A percentile compares a stretch with the other conserved stretches of the same genome.
phyloP scores from a whole-genome alignment of 2,888 invertebrate genomes.

The Rhagophthalmus giganteus region DNA sequence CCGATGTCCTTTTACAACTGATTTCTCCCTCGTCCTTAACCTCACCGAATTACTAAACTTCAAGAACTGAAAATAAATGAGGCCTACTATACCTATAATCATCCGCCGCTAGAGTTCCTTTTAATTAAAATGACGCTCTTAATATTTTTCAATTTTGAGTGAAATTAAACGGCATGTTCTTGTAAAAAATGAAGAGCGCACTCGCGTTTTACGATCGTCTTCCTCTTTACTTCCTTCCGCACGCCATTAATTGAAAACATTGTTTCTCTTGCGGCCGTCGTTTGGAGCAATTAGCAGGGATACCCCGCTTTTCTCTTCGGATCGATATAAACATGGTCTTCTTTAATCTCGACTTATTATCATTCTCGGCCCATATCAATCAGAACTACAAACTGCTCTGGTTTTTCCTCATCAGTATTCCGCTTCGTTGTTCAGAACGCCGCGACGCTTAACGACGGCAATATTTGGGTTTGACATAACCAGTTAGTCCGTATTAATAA shows the following conservation, averaged over 20 bases:
- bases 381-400: constrained; percentile 45
- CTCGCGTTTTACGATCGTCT: constrained; percentile 49
- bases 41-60: constrained; percentile 42
- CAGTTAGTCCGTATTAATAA: constrained; percentile 59
- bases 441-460: constrained; percentile 54
- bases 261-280: constrained; percentile 50
- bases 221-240: constrained; percentile 41
- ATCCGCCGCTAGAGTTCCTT: constrained; percentile 45
- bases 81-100: constrained; percentile 40
- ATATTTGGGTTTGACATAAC: constrained; percentile 59
- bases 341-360: constrained; percentile 52
- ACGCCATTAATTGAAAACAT: constrained; percentile 53
- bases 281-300: constrained; percentile 44
- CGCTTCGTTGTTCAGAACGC: constrained; percentile 43
- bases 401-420: constrained; percentile 57
- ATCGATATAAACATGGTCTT: constrained; percentile 43
- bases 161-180: constrained; percentile 50
- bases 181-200: constrained; percentile 44
- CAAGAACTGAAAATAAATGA: constrained; percentile 32
- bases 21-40: constrained; percentile 39
- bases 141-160: constrained; percentile 54
- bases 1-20: constrained; percentile 41
- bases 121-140: constrained; percentile 54
- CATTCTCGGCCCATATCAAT: constrained; percentile 53
- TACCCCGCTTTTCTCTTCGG: constrained; percentile 20